Evolutionary conservation across 2,888 invertebrate genomes (phyloP), one percentile per base, ranked within the genome.

Genomic region (Phrixothrix hirtus): DNA sequence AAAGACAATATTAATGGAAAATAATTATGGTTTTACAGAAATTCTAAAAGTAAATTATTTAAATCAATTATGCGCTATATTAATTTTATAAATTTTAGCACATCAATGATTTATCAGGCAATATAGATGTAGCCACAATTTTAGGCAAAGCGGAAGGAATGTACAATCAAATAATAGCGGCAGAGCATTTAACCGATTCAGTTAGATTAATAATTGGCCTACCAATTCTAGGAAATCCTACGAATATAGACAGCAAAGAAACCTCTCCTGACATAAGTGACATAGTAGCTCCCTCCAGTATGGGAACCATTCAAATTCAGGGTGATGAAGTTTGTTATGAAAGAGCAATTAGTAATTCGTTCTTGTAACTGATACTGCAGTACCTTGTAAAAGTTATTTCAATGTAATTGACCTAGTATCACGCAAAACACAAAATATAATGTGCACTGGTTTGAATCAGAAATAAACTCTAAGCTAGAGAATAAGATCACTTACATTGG

Each of bases 11-110:
- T 82, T 99, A n/a, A 94, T 97, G 68, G 89, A 89, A 65, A 92
- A 89, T 73, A 85, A 89, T 67, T 97, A 90, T 75, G 96, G 95
- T 46, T 92, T 98, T 71, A 96, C 93, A 5, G 98, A 98, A 79
- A 97, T 96, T 70, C 78, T 96, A 21, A 95, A 95, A 81, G 92
- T 92, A 75, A 75, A 70, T 67, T 26, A 27, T 12, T 9, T 25
- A 14, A 11, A 29, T 55, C 2, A 10, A 14, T 15, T 15, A 39
- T 9, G 27, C 41, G 34, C 48, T 43, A 9, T 11, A 12, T 31
- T 29, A 15, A 27, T 25, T 12, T 1, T 57, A 29, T 44, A 52
- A 34, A 16, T 82, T 81, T 6, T 77, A 95, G 93, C 95, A 98
- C 72, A 89, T 98, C 57, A 99, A 99, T 77, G 97, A 98, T 72